Percentiles rank a stretch among this genome's conserved stretches.
Evolutionary conservation across 2,113 vertebrate species (phyloP).

Genomic region (Anhinga rufa): DNA sequence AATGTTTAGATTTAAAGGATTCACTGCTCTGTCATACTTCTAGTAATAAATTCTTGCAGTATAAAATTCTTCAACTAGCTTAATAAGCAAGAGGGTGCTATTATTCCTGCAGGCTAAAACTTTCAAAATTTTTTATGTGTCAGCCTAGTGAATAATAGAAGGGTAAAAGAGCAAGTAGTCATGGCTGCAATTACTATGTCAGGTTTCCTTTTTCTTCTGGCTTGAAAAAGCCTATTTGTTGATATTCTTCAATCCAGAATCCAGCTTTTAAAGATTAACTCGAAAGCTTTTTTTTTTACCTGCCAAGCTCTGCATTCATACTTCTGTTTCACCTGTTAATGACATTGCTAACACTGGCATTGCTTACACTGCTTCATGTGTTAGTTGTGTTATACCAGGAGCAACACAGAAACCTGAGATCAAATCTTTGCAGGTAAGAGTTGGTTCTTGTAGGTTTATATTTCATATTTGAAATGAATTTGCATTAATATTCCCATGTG

Average conservation of each 20-base stretch:
- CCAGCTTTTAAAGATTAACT: background rate
- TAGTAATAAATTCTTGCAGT: background rate
- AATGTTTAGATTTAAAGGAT: background rate
- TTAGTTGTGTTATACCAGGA: constrained; percentile 64
- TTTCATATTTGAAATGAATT: background rate
- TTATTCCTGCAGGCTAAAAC: background rate
- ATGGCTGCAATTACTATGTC: background rate
- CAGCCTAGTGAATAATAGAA: background rate
- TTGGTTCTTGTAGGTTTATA: background rate
- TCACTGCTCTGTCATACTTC: background rate
- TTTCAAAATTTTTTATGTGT: background rate
- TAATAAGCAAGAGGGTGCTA: background rate
- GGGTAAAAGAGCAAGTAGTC: background rate
- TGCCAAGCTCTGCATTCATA: constrained; percentile 25
- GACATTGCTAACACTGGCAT: constrained; percentile 35
- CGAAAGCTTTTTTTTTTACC: background rate
- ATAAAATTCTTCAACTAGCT: background rate
- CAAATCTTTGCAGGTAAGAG: constrained; percentile 34
- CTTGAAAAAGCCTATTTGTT: background rate
- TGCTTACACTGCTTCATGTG: constrained; percentile 47
- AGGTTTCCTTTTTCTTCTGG: background rate
- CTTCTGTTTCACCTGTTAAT: constrained; percentile 46
- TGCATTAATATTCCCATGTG: background rate
- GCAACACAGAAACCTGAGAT: constrained; percentile 58
- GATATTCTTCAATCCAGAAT: background rate